Base-by-base conservation (phyloP, 2,888 invertebrate species). In the Mythimna lalbum region DNA sequence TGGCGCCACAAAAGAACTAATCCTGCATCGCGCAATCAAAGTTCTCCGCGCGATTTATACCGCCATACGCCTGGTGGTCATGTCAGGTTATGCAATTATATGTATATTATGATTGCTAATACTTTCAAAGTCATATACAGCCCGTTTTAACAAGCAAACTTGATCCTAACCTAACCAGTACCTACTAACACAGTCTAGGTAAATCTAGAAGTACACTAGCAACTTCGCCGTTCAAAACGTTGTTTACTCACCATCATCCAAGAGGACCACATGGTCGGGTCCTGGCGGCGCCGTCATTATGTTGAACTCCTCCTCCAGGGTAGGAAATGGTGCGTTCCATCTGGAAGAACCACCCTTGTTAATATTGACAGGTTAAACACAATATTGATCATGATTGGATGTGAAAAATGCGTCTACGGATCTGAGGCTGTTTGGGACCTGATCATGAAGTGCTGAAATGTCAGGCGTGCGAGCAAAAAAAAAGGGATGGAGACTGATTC, bases 301-400 rank as follows among this genome's bases (percentile, higher is more conserved):
- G 91, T 98, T 98, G 95, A 99, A 99, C 95, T 99, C 99, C 91
- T 99, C 99, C 91, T 99, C 99, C 88, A 98, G 96, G 66, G 98
- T 97, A 84, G 99, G 97, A 96, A 99, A 99, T 65, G 98, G 97
- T 65, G 98, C 97, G 91, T 98, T 98, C 99, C 99, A 99, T 89
- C 99, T 97, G 77, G 1, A 77, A 77, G 27, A 27, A 56, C 23
- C 36, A 56, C 0, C 14, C 6, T 63, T 7, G 23, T 72, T 43
- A 76, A 33, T 43, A 70, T 62, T 19, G 12, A n/a, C 6, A 36
- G 6, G 12, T 59, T 4, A 19, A 9, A n/a, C 47, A 10, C 12
- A 21, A 5, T n/a, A 19, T 6, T 10, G 27, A 4, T 36, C 2
- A 56, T 70, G 55, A 36, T 5, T 4, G 31, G 17, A 23, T 23